Percentiles rank a stretch among this genome's conserved stretches.
These are phyloP conservation scores for Caracal caracal DNA, from an alignment of 2,113 vertebrate species.

Conservation along the genomic window DNA sequence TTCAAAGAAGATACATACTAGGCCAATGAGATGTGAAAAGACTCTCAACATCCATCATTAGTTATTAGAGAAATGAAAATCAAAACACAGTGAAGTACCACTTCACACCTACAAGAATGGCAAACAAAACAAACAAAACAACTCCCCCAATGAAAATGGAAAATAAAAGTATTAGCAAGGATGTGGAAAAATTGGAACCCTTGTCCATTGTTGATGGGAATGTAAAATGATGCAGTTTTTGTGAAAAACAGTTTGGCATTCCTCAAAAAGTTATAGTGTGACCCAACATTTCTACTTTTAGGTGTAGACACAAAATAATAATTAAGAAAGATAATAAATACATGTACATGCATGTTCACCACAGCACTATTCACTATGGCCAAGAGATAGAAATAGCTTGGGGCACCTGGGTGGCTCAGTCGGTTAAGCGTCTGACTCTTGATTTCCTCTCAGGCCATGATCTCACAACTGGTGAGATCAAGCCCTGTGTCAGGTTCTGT, in stretches of 20 bases:
- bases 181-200: not conserved
- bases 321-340: not conserved
- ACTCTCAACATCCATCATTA: not conserved
- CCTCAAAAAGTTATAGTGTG: not conserved
- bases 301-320: not conserved
- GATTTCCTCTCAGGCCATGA: too few species aligned
- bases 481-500: too few species aligned
- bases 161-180: not conserved
- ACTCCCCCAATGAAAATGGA: not conserved
- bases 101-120: not conserved
- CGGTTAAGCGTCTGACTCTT: too few species aligned
- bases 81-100: not conserved
- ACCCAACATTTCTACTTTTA: not conserved
- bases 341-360: not conserved
- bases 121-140: not conserved
- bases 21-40: not conserved
- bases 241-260: not conserved
- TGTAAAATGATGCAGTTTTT: not conserved
- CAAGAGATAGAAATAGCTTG: not conserved
- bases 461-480: too few species aligned
- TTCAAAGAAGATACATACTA: not conserved
- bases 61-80: not conserved
- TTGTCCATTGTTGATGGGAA: not conserved
- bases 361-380: not conserved
- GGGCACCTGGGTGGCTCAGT: too few species aligned